These are phyloP conservation scores for Cryptoleucopteryx plumbea DNA, from an alignment of 2,113 vertebrate genomes.

Conservation along the genomic window DNA sequence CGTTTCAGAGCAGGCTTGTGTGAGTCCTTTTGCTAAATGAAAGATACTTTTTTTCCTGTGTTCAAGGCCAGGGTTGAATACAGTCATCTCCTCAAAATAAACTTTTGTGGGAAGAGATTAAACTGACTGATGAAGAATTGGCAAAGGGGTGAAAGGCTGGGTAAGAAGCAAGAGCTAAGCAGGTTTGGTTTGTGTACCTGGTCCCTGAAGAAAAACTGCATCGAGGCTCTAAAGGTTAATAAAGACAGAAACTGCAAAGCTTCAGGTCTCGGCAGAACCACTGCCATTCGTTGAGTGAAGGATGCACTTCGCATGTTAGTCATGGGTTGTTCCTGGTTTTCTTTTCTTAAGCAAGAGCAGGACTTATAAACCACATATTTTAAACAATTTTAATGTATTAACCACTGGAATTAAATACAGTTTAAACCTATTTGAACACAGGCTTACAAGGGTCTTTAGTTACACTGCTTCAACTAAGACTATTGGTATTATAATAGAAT, in stretches of 20 bases:
- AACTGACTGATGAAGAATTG: no score
- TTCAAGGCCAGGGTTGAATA: background rate
- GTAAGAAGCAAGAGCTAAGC: background rate
- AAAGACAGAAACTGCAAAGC: background rate
- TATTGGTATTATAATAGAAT: background rate
- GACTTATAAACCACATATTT: background rate
- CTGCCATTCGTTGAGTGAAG: background rate
- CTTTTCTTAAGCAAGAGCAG: background rate
- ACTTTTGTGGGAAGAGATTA: background rate
- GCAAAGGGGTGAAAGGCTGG: background rate
- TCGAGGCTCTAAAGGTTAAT: background rate
- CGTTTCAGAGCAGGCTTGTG: background rate
- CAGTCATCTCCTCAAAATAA: background rate
- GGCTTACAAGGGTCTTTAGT: background rate
- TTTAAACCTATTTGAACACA: background rate
- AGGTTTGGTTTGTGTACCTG: background rate
- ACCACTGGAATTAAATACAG: background rate
- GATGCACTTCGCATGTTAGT: background rate
- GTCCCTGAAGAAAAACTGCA: background rate
- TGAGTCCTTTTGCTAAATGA: background rate
- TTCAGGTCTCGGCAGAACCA: background rate
- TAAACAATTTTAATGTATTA: background rate
- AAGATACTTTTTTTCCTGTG: background rate
- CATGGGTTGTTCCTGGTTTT: background rate
- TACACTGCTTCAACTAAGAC: background rate